Evolutionary conservation across 2,797 vertebrate species (phyloP).

Genomic region (Intellagama lesueurii): DNA sequence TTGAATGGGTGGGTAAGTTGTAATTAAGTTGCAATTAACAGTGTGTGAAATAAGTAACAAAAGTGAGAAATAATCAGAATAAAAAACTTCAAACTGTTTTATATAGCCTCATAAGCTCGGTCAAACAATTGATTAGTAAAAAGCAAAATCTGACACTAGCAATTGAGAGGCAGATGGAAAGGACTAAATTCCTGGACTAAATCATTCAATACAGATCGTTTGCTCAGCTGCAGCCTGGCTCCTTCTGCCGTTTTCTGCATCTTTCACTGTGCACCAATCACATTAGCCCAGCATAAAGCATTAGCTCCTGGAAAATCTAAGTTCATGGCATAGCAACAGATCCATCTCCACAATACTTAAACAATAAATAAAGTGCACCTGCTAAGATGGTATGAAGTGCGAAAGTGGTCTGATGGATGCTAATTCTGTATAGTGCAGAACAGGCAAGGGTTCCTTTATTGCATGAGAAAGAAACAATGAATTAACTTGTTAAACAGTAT

Average conservation of each 20-base stretch:
- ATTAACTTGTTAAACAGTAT: constrained; percentile 53
- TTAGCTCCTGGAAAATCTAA: constrained; percentile 41
- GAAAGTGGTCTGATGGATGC: constrained; percentile 57
- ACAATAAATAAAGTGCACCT: constrained; percentile 48
- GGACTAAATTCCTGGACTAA: constrained; percentile 39
- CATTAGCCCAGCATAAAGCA: constrained; percentile 6
- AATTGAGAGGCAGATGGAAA: constrained; percentile 35
- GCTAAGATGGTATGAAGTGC: constrained; percentile 45
- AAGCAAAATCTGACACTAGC: constrained; percentile 33
- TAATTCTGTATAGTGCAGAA: constrained; percentile 41
- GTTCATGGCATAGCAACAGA: constrained; percentile 25
- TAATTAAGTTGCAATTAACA: neutral
- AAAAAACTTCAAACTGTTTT: constrained; percentile 38
- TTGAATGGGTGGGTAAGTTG: constrained; percentile 14
- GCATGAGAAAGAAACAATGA: constrained; percentile 59
- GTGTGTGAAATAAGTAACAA: neutral
- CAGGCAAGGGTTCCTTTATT: constrained; percentile 48
- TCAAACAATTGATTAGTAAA: constrained; percentile 20
- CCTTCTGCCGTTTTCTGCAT: constrained; percentile 50
- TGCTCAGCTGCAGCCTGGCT: constrained; percentile 43
- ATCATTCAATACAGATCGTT: constrained; percentile 38
- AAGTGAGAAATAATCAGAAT: constrained; percentile 52
- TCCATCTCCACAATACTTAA: constrained; percentile 33
- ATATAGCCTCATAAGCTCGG: constrained; percentile 45
- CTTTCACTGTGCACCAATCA: constrained; percentile 37